A percentile compares a stretch with the other conserved stretches of the same genome.
These are phyloP conservation scores for Siderastrea siderea DNA, from an alignment of 92 coral and sea anemone species.

Conservation along the genomic window DNA sequence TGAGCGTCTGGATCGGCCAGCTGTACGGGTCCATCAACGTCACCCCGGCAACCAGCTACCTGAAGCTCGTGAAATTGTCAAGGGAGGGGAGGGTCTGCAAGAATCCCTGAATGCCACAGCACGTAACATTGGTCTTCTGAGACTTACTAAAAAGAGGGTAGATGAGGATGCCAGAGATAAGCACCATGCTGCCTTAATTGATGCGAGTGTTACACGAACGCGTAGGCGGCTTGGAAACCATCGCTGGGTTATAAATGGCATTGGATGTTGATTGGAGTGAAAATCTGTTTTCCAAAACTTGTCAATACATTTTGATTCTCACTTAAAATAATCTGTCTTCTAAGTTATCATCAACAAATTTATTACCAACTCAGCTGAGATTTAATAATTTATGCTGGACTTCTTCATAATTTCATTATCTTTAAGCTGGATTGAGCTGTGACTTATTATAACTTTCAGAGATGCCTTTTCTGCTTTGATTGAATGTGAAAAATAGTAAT, in stretches of 20 bases:
- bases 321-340: neutral
- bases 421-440: too few species aligned
- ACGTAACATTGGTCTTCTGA: constrained; percentile 93
- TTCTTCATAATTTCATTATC: too few species aligned
- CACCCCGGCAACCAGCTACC: constrained; percentile 99
- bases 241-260: constrained; percentile 94
- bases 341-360: neutral
- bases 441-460: neutral
- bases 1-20: constrained; percentile 96
- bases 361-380: neutral
- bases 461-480: neutral
- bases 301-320: neutral
- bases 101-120: constrained; percentile 97
- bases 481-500: constrained; percentile 1
- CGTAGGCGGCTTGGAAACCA: constrained; percentile 94
- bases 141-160: constrained; percentile 87
- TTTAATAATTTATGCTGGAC: too few species aligned
- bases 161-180: constrained; percentile 97
- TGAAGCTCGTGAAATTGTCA: constrained; percentile 93
- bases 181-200: constrained; percentile 86
- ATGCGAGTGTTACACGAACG: constrained; percentile 88
- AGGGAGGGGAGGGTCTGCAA: constrained; percentile 90
- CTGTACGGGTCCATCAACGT: constrained; percentile 88
- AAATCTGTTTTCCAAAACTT: neutral
- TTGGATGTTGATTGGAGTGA: constrained; percentile 64